Base-by-base conservation (phyloP, 2,113 vertebrate species). In the Charadrius vociferus region DNA sequence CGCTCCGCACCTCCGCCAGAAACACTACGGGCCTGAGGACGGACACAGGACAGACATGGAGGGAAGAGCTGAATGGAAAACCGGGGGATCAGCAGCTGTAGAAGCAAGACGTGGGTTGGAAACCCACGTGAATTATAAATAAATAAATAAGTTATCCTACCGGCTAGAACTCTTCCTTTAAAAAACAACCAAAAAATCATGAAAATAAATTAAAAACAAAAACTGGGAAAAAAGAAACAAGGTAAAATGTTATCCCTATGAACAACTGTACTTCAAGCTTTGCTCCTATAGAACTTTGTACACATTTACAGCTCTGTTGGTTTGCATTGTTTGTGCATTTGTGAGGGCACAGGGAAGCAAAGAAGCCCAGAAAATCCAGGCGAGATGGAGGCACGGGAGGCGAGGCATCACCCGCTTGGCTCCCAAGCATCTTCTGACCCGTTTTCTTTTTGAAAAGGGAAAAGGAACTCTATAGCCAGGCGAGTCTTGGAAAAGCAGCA, bases 81-180 rank as follows among this genome's bases (percentile, higher is more conserved):
- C 66, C 1, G 1, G 79, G 72, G 95, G 63, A 94, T 91, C 92
- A 86, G 97, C 97, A 97, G 97, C 97, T 95, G 98, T 97, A 98
- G 98, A 99, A 98, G 99, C 98, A 98, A 97, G 97, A 93, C 95
- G 71, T 95, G 95, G 98, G 98, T 96, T 90, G 36, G 87, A 90
- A 98, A 98, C 97, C 98, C 97, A 98, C 88, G n/a, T 90, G 97
- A 98, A 97, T 98, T 98, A 99, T 99, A 99, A 99, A 99, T 99
- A 99, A 99, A 99, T 99, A 99, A 99, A 99, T 99, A 99, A 92
- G 71, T 97, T 83, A 97, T 80, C 97, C 95, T 98, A 91, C 90
- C 56, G 70, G 94, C 96, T 98, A 95, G 95, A 97, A 97, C 62
- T 79, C 86, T 95, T 92, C 81, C 94, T 97, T 93, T 66, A 93